A percentile compares a stretch with the other conserved stretches of the same genome.
phyloP scores from a whole-genome alignment of 1,140 invertebrate genomes.

The Coptotermes formosanus region DNA sequence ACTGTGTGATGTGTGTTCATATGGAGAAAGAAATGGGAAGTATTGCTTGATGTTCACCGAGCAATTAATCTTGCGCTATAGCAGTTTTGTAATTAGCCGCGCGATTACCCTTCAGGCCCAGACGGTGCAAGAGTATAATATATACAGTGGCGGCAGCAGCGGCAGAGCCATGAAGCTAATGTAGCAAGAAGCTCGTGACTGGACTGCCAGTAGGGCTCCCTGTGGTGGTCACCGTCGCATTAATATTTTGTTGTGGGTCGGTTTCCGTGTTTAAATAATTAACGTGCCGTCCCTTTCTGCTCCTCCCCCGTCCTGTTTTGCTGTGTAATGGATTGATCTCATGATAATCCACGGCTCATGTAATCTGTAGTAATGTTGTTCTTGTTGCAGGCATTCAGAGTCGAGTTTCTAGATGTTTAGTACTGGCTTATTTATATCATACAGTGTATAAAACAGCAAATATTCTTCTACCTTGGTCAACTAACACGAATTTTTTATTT shows the following conservation, averaged over 20 bases:
- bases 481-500: too few species aligned
- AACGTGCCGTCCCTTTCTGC: neutral
- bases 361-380: neutral
- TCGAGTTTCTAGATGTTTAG: too few species aligned
- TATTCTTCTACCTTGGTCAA: too few species aligned
- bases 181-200: constrained; percentile 21
- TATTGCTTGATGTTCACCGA: constrained; percentile 2
- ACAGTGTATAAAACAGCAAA: too few species aligned
- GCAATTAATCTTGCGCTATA: constrained; percentile 25
- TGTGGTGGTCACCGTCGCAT: neutral
- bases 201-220: neutral
- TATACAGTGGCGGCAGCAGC: neutral
- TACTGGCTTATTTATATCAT: neutral
- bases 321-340: neutral
- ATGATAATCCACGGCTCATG: neutral
- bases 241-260: constrained; percentile 4
- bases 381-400: neutral
- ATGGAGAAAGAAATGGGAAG: constrained; percentile 6
- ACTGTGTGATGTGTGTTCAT: neutral
- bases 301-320: neutral
- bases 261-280: constrained; percentile 11
- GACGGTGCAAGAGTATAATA: constrained; percentile 20
- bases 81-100: constrained; percentile 26
- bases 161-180: constrained; percentile 21
- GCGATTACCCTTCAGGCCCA: constrained; percentile 23